phyloP scores from a whole-genome alignment of 2,888 invertebrate species.

The Eubasilissa splendida region DNA sequence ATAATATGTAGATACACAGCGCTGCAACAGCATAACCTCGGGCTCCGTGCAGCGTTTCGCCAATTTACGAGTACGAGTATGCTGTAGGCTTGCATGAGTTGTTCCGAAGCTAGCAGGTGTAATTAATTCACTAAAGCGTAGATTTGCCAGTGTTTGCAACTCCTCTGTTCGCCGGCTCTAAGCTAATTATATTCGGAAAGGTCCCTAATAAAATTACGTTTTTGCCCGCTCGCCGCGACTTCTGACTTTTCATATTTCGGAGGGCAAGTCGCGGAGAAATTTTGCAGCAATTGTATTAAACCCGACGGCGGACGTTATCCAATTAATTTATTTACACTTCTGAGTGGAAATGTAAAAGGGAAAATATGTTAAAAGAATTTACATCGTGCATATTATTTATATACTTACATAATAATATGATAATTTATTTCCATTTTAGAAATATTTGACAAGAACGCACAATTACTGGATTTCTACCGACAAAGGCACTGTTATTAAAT shows the following conservation, averaged over 20 bases:
- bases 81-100: neutral
- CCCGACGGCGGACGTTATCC: slow-evolving; percentile 14
- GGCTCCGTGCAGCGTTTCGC: neutral
- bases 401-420: too few relatives aligned
- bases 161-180: slow-evolving; percentile 32
- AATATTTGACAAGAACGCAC: too few relatives aligned
- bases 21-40: neutral
- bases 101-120: slow-evolving; percentile 43
- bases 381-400: too few relatives aligned
- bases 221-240: slow-evolving; percentile 14
- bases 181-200: slow-evolving; percentile 49
- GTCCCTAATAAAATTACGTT: slow-evolving; percentile 41
- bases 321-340: neutral
- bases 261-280: neutral
- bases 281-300: neutral
- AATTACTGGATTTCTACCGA: too few relatives aligned
- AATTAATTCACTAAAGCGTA: slow-evolving; percentile 44
- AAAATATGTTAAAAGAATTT: too few relatives aligned
- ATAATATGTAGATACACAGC: neutral
- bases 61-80: slow-evolving; percentile 1
- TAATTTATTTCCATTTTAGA: too few relatives aligned
- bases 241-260: slow-evolving; percentile 8
- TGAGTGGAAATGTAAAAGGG: too few relatives aligned
- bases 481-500: too few relatives aligned
- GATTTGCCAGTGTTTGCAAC: slow-evolving; percentile 24